phyloP scores from a whole-genome alignment of 2,113 vertebrate genomes.

The Tichodroma muraria region DNA sequence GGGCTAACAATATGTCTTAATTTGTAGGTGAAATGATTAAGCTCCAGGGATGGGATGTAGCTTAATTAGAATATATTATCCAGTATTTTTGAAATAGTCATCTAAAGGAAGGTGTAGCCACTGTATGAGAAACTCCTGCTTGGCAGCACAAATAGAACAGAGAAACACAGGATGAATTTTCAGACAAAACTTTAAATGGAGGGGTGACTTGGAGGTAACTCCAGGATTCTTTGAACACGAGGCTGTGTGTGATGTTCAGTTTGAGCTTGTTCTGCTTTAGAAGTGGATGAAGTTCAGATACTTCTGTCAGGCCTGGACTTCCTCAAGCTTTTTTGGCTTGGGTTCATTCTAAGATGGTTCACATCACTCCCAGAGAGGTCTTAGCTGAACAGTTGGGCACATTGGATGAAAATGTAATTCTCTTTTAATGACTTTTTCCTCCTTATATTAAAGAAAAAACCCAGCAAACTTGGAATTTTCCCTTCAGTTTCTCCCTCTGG shows the following conservation, averaged over 20 bases:
- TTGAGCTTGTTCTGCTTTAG: neutral
- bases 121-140: neutral
- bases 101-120: neutral
- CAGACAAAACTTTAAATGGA: neutral
- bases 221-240: neutral
- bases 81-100: neutral
- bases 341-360: neutral
- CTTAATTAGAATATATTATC: neutral
- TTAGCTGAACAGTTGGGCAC: neutral
- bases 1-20: neutral
- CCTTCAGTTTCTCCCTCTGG: neutral
- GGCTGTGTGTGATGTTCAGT: neutral
- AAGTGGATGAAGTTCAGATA: neutral
- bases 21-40: neutral
- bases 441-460: neutral
- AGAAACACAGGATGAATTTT: neutral
- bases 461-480: neutral
- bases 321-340: neutral
- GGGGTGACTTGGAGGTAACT: neutral
- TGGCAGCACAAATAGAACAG: neutral
- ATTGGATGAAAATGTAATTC: neutral
- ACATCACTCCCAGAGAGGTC: neutral
- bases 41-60: neutral
- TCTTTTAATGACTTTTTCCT: neutral
- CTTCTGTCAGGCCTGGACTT: constrained; percentile 20